Conservation (phyloP, 2,888 invertebrate species). For the Orchesella flavescens region DNA sequence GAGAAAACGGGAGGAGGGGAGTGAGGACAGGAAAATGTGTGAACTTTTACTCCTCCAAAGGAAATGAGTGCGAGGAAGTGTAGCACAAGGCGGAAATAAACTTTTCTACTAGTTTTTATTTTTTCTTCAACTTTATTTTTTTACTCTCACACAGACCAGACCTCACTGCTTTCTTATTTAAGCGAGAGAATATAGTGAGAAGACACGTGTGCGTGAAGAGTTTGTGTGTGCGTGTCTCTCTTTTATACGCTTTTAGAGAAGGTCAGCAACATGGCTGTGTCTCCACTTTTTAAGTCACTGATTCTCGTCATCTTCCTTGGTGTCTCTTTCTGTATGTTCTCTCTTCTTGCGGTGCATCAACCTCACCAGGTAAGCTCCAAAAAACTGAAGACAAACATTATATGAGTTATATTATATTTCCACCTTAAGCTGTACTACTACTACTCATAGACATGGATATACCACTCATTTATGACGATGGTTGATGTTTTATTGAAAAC, state of each 20-base stretch:
- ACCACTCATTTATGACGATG: no score
- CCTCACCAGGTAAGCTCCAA: slow-evolving; percentile 69
- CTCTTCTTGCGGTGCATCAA: slow-evolving; percentile 70
- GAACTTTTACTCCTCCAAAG: slow-evolving; percentile 20
- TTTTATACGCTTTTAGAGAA: no score
- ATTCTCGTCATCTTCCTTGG: slow-evolving; percentile 70
- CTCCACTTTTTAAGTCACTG: slow-evolving; percentile 71
- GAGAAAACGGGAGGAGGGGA: not conserved
- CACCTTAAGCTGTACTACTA: no score
- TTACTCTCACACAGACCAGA: not conserved
- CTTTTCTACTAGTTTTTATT: not conserved
- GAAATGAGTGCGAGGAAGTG: slow-evolving; percentile 46
- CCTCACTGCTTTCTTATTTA: no score
- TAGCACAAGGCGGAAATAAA: slow-evolving; percentile 5
- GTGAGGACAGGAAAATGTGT: not conserved
- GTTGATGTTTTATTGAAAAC: no score
- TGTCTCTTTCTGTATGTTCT: slow-evolving; percentile 70
- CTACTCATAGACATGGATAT: no score
- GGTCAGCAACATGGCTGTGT: slow-evolving; percentile 69
- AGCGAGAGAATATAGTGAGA: not conserved
- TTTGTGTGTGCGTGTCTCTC: not conserved
- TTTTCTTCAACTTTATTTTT: not conserved
- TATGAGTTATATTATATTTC: not conserved
- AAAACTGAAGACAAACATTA: not conserved
- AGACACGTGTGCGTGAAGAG: slow-evolving; percentile 7